A percentile compares a stretch with the other conserved stretches of the same genome.
phyloP scores from a whole-genome alignment of 2,113 vertebrate species.

The Ochotona curzoniae region DNA sequence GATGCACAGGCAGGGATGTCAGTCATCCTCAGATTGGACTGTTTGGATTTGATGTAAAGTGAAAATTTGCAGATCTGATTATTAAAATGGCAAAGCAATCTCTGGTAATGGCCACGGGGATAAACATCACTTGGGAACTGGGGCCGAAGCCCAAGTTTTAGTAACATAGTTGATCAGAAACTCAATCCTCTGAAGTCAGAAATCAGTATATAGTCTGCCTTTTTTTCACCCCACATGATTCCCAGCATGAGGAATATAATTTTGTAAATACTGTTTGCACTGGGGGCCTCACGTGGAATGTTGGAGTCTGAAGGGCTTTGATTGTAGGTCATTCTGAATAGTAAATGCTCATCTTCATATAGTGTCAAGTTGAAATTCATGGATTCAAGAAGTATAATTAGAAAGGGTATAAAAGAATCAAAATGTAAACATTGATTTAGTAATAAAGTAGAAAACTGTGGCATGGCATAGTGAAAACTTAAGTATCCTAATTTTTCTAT shows the following conservation, averaged over 20 bases:
- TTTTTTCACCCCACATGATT: not conserved
- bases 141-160: slow-evolving; percentile 36
- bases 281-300: not conserved
- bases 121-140: slow-evolving; percentile 62
- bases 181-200: slow-evolving; percentile 39
- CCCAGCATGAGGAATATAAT: not conserved
- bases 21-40: slow-evolving; percentile 62
- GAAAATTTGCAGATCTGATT: slow-evolving; percentile 57
- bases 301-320: not conserved
- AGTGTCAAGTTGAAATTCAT: not conserved
- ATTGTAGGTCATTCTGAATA: not conserved
- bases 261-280: not conserved
- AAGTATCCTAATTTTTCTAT: not conserved
- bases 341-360: not conserved
- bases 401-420: not conserved
- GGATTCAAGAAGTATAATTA: not conserved
- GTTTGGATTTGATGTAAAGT: slow-evolving; percentile 64
- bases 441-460: not conserved
- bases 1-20: slow-evolving; percentile 39
- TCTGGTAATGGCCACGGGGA: not conserved
- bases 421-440: not conserved
- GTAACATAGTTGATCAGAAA: slow-evolving; percentile 25
- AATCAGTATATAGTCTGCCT: not conserved
- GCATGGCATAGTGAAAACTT: not conserved
- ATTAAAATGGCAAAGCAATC: slow-evolving; percentile 59